Evolutionary conservation across 64 coral and sea anemone species (phyloP).

Genomic region (Montipora foliosa): DNA sequence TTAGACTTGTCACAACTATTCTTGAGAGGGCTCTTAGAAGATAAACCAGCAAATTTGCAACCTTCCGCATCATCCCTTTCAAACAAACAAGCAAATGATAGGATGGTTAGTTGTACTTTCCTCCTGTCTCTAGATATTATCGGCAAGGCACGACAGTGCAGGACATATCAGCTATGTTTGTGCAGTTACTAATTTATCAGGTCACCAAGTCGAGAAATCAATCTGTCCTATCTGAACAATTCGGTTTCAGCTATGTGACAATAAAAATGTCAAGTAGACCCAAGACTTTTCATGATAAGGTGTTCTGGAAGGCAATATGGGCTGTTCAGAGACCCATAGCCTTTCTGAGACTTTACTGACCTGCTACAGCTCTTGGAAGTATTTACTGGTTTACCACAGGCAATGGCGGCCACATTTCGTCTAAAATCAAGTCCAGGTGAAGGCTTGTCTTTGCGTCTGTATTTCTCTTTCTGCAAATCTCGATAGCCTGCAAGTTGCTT

Average conservation of each 20-base stretch:
- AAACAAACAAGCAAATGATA: background rate
- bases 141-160: no score
- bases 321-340: background rate
- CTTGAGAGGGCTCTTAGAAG: background rate
- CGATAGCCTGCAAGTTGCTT: constrained; percentile 14
- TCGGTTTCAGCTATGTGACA: no score
- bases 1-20: no score
- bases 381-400: constrained; percentile 46
- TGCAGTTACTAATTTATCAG: no score
- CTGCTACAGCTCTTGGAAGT: background rate
- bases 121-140: no score
- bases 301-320: background rate
- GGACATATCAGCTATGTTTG: no score
- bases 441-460: background rate
- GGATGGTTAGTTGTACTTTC: background rate
- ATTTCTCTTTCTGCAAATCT: constrained; percentile 39
- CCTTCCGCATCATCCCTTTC: background rate
- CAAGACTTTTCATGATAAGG: no score
- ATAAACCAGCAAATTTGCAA: background rate
- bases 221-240: no score
- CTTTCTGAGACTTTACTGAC: background rate
- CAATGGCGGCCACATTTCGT: constrained; percentile 59
- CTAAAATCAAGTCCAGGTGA: constrained; percentile 46
- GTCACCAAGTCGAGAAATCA: no score
- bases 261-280: no score